Conservation (phyloP, 1,140 invertebrate genomes). For the Heliconius eleuchia region DNA sequence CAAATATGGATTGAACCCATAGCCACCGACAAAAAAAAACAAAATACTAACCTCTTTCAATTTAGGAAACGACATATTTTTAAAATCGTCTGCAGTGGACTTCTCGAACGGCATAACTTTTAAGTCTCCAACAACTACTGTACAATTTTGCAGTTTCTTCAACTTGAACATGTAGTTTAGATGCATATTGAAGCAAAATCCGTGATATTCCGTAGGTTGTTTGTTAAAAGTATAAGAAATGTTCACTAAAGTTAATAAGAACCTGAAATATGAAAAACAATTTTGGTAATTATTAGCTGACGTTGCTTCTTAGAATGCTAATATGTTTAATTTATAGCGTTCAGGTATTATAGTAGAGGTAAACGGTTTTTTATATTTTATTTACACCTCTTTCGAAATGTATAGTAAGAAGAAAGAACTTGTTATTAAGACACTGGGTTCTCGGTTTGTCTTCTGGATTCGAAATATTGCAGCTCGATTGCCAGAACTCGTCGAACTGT, state of each 20-base stretch:
- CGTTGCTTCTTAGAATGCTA: too few relatives aligned
- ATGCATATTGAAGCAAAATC: slow-evolving; percentile 43
- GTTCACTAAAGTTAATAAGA: background rate
- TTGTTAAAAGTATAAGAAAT: slow-evolving; percentile 10
- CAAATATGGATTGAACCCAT: too few relatives aligned
- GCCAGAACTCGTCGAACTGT: too few relatives aligned
- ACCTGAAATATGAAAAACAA: background rate
- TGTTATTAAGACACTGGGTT: too few relatives aligned
- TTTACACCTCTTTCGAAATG: too few relatives aligned
- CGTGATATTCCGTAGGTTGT: slow-evolving; percentile 32
- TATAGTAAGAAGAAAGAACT: too few relatives aligned
- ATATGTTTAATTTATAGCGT: too few relatives aligned
- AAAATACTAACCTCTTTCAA: slow-evolving; percentile 73
- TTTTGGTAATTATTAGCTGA: too few relatives aligned
- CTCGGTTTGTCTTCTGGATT: too few relatives aligned
- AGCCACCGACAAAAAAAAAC: background rate
- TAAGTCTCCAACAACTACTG: slow-evolving; percentile 91
- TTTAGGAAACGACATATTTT: slow-evolving; percentile 84
- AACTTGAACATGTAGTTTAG: slow-evolving; percentile 66
- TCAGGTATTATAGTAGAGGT: too few relatives aligned
- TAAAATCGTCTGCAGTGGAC: slow-evolving; percentile 71
- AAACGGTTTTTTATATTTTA: too few relatives aligned
- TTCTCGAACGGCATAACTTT: slow-evolving; percentile 88
- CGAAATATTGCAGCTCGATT: too few relatives aligned
- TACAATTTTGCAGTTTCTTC: slow-evolving; percentile 87